A percentile compares a stretch with the other conserved stretches of the same genome.
Evolutionary conservation across 1,140 invertebrate species (phyloP).

Genomic region (Neotoxoptera formosana): DNA sequence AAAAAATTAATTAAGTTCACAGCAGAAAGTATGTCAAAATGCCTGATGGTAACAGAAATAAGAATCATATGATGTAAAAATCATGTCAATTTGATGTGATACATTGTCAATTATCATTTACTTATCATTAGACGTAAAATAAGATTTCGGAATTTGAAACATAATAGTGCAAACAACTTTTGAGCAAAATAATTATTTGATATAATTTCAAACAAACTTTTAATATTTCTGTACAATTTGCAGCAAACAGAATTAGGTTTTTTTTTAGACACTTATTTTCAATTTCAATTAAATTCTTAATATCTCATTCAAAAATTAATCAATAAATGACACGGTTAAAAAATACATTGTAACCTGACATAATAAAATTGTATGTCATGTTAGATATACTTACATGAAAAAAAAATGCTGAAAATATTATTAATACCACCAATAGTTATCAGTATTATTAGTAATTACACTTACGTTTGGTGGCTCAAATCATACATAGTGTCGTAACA

Average conservation of each 20-base stretch:
- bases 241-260: neutral
- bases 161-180: neutral
- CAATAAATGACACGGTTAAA: neutral
- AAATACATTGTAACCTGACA: neutral
- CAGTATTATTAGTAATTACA: conserved; percentile 40
- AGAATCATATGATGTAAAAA: neutral
- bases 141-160: neutral
- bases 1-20: neutral
- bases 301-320: neutral
- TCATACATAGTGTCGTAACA: conserved; percentile 43
- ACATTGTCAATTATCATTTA: neutral
- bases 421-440: conserved; percentile 25
- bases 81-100: neutral
- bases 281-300: neutral
- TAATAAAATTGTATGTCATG: neutral
- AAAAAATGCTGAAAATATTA: conserved; percentile 32
- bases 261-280: neutral
- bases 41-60: neutral
- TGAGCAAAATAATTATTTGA: neutral
- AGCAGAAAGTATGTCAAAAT: neutral
- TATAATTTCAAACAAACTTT: neutral
- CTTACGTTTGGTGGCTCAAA: conserved; percentile 48
- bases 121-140: neutral
- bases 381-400: conserved; percentile 30
- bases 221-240: neutral